Percentiles rank a stretch among this genome's conserved stretches.
phyloP scores from a whole-genome alignment of 2,888 invertebrate species.

The Tenodera sinensis region DNA sequence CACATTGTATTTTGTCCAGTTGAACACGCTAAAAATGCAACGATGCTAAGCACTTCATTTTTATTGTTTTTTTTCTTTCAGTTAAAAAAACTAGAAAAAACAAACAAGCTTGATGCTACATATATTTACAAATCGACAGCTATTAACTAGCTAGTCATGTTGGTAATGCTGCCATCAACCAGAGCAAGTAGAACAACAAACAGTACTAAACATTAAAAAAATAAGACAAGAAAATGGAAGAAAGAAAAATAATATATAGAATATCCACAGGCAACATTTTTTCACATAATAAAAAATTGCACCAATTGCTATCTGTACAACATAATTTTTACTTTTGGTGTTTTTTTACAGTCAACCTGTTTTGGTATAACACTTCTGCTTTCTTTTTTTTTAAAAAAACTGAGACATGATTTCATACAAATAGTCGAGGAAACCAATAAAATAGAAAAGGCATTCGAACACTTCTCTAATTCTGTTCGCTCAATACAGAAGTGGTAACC shows the following conservation, averaged over 20 bases:
- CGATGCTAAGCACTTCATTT: conserved; percentile 15
- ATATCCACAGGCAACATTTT: background rate
- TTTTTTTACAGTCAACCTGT: conserved; percentile 6
- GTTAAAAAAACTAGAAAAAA: conserved; percentile 13
- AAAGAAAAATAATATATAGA: background rate
- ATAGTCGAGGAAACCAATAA: background rate
- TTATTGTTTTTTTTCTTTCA: conserved; percentile 8
- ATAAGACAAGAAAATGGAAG: background rate
- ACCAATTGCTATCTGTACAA: conserved; percentile 12
- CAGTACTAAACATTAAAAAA: conserved; percentile 10
- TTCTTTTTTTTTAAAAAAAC: background rate
- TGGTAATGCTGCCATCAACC: conserved; percentile 1
- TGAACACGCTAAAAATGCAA: conserved; percentile 18
- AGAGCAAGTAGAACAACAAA: background rate
- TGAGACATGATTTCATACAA: background rate
- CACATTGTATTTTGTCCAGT: conserved; percentile 12
- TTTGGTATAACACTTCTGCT: background rate
- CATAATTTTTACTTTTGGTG: background rate
- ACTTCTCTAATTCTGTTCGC: background rate
- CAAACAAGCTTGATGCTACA: conserved; percentile 12
- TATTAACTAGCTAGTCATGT: conserved; percentile 11
- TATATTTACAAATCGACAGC: conserved; percentile 16
- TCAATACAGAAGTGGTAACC: background rate
- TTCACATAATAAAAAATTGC: conserved; percentile 12
- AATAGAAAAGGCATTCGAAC: background rate